Percentiles rank a stretch among this genome's conserved stretches.
Conservation (phyloP, 2,888 invertebrate species). For the Epirrita christyi region DNA sequence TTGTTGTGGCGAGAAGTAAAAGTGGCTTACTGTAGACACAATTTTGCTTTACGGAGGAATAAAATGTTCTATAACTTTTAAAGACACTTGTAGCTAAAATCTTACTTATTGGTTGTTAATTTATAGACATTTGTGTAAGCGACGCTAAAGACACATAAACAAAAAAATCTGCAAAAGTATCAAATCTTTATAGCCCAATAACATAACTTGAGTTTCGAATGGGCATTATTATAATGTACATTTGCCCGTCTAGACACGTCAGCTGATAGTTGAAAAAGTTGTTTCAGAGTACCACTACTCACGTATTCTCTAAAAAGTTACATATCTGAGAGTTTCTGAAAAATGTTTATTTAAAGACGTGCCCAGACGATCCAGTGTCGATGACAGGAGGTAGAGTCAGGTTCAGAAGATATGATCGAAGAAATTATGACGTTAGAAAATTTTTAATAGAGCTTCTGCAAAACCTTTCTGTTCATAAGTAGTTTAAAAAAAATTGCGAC, state of each 20-base stretch:
- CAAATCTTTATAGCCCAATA: slow-evolving; percentile 2
- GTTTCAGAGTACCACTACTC: slow-evolving; percentile 8
- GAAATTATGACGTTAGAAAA: slow-evolving; percentile 19
- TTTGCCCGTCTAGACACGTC: slow-evolving; percentile 18
- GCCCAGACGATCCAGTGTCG: slow-evolving; percentile 24
- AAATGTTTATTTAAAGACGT: slow-evolving; percentile 19
- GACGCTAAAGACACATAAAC: background rate
- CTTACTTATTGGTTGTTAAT: too few relatives aligned
- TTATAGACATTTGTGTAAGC: background rate
- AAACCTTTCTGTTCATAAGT: slow-evolving; percentile 4
- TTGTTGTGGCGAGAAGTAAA: slow-evolving; percentile 32
- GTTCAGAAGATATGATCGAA: slow-evolving; percentile 24
- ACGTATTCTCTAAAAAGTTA: slow-evolving; percentile 7
- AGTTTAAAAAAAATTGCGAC: background rate
- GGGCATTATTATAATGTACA: slow-evolving; percentile 2
- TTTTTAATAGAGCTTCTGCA: slow-evolving; percentile 4
- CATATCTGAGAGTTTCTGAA: slow-evolving; percentile 8
- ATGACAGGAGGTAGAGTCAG: slow-evolving; percentile 23
- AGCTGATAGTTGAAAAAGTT: slow-evolving; percentile 20
- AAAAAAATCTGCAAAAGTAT: background rate
- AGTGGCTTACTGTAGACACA: slow-evolving; percentile 25
- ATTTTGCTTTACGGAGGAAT: background rate
- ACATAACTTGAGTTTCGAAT: background rate
- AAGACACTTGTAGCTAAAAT: background rate
- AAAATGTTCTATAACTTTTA: background rate